Base-by-base conservation (phyloP, 2,113 vertebrate genomes). In the Phalacrocorax brasilianus region DNA sequence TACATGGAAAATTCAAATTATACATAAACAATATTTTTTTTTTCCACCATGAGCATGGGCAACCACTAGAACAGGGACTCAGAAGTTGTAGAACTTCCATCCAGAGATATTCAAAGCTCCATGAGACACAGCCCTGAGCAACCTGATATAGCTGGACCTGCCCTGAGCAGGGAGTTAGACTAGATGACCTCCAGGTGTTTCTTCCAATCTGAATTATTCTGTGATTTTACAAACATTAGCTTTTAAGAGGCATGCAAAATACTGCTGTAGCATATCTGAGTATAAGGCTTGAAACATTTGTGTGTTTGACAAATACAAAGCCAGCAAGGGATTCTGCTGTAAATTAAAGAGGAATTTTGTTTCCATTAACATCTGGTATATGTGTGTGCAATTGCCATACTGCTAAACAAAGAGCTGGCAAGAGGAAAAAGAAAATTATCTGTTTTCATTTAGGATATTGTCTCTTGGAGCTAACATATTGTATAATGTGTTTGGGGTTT, bases 391-490 rank as follows among this genome's bases (percentile, higher is more conserved):
- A 79, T 44, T 77, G 67, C 59, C 49, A 65, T 19, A 63, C 44
- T 66, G 32, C 59, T 75, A 92, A 95, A 97, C 85, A 96, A 97
- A 98, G 89, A 97, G 59, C 14, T 96, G 92, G 97, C 91, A 93
- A 42, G 72, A 95, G 92, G 85, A 82, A 94, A 90, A 93, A 95
- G 70, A 71, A 84, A 91, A 89, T 81, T 62, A 95, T 97, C 95
- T 97, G 97, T 66, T 98, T 97, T 91, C 50, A 95, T 93, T 98
- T 97, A 97, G 91, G 76, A 92, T 83, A 87, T 61, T 96, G 79
- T 83, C 92, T 84, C 88, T 94, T 83, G 86, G 56, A 97, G 91
- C 71, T 96, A 91, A 83, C 55, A 73, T 70, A 87, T 26, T 92
- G 52, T 65, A 93, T 89, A 94, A 94, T 96, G 75, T 91, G 67